phyloP scores from a whole-genome alignment of 2,888 invertebrate species.

The Drosophila nigricruria region DNA sequence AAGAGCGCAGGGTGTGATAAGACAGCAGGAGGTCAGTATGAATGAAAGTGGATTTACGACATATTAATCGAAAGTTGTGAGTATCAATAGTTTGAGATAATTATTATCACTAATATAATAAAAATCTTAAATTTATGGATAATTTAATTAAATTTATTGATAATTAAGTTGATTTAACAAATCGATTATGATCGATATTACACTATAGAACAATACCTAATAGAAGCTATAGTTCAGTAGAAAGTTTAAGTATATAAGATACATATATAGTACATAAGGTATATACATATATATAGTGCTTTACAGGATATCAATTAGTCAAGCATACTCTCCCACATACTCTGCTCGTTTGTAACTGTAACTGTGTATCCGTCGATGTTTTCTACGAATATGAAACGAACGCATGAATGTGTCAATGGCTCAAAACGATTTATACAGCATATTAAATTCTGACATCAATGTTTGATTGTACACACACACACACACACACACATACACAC shows the following conservation, averaged over 20 bases:
- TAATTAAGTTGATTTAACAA: not conserved
- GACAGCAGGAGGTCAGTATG: not conserved
- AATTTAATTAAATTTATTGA: too few species aligned
- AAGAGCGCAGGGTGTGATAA: slow-evolving; percentile 2
- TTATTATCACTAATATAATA: not conserved
- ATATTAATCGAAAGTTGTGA: not conserved
- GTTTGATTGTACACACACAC: slow-evolving; percentile 69
- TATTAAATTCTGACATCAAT: slow-evolving; percentile 82
- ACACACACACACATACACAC: slow-evolving; percentile 26
- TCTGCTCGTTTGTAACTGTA: slow-evolving; percentile 9
- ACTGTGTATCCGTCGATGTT: slow-evolving; percentile 28
- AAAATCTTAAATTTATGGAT: not conserved
- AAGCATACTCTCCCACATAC: not conserved
- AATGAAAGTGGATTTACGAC: not conserved
- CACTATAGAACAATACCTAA: not conserved
- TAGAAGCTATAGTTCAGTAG: not conserved
- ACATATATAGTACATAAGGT: too few species aligned
- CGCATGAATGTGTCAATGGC: slow-evolving; percentile 81
- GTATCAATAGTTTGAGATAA: not conserved
- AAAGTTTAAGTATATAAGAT: too few species aligned
- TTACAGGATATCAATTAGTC: slow-evolving; percentile 11
- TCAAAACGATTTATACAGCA: slow-evolving; percentile 82
- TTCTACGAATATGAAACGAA: slow-evolving; percentile 61
- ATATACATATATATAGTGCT: not conserved
- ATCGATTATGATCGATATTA: not conserved